Percentiles rank a stretch among this genome's conserved stretches.
Conservation (phyloP, 2,113 vertebrate species). For the Saguinus imperator region DNA sequence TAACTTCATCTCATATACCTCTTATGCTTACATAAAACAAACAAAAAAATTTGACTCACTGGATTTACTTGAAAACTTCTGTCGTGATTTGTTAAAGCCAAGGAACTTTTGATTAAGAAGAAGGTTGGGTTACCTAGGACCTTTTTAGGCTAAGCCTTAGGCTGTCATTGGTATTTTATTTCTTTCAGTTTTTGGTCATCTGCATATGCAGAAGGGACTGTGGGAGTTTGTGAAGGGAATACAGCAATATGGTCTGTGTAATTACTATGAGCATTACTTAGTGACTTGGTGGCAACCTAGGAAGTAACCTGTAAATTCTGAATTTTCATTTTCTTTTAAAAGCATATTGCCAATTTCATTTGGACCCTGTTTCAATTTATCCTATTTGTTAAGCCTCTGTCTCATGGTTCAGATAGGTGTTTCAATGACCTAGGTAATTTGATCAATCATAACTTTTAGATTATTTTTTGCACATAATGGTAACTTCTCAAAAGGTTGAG, state of each 20-base stretch:
- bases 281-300: background rate
- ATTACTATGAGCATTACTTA: background rate
- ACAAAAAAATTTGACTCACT: background rate
- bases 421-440: background rate
- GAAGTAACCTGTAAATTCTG: background rate
- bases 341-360: background rate
- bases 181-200: background rate
- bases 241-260: background rate
- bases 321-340: background rate
- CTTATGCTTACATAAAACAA: background rate
- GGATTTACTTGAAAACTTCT: background rate
- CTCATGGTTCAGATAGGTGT: background rate
- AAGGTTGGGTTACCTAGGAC: background rate
- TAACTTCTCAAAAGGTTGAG: background rate
- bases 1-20: background rate
- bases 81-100: conserved; percentile 5
- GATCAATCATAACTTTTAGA: background rate
- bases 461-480: background rate
- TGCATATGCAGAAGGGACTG: background rate
- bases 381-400: background rate
- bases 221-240: background rate
- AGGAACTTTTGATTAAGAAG: background rate
- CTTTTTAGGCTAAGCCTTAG: background rate
- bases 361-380: background rate
- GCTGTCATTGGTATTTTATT: background rate